Conservation (phyloP, 2,113 vertebrate genomes). For the Acanthochromis polyacanthus region DNA sequence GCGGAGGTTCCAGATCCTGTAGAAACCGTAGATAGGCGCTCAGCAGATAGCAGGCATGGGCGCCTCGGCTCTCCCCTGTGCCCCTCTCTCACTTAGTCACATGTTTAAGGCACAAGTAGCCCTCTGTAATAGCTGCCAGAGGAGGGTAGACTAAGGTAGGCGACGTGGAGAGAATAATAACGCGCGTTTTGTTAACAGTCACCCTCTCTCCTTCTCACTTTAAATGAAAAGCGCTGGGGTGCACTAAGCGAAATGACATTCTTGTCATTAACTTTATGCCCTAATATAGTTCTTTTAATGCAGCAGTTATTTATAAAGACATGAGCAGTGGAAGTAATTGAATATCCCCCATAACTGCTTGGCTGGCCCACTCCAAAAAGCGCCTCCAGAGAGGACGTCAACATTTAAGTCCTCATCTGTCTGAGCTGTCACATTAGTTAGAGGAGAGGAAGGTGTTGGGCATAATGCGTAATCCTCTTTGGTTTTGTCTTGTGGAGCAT, state of each 20-base stretch:
- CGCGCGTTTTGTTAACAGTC: slow-evolving; percentile 27
- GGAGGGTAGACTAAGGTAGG: slow-evolving; percentile 58
- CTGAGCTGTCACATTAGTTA: slow-evolving; percentile 64
- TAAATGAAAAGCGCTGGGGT: slow-evolving; percentile 30
- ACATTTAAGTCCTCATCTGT: slow-evolving; percentile 59
- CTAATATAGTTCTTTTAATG: slow-evolving; percentile 34
- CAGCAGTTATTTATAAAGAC: slow-evolving; percentile 44
- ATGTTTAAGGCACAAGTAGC: slow-evolving; percentile 85
- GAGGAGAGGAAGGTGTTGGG: slow-evolving; percentile 49
- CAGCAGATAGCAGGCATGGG: slow-evolving; percentile 53
- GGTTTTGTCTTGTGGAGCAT: slow-evolving; percentile 48
- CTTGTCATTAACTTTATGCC: slow-evolving; percentile 51
- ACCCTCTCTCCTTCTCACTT: slow-evolving; percentile 23
- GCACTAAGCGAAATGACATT: slow-evolving; percentile 39
- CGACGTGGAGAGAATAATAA: slow-evolving; percentile 71
- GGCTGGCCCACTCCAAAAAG: slow-evolving; percentile 22
- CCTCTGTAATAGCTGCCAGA: slow-evolving; percentile 81
- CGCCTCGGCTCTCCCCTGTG: slow-evolving; percentile 58
- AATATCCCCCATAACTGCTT: slow-evolving; percentile 30
- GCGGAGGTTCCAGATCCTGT: slow-evolving; percentile 56
- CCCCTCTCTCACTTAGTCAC: slow-evolving; percentile 79
- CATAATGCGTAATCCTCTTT: slow-evolving; percentile 54
- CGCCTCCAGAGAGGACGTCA: slow-evolving; percentile 32
- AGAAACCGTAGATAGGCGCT: slow-evolving; percentile 59
- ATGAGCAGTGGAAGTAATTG: slow-evolving; percentile 22